Percentiles rank a stretch among this genome's conserved stretches.
Evolutionary conservation across 1,140 invertebrate genomes (phyloP).

Genomic region (Drosophila kurseongensis): DNA sequence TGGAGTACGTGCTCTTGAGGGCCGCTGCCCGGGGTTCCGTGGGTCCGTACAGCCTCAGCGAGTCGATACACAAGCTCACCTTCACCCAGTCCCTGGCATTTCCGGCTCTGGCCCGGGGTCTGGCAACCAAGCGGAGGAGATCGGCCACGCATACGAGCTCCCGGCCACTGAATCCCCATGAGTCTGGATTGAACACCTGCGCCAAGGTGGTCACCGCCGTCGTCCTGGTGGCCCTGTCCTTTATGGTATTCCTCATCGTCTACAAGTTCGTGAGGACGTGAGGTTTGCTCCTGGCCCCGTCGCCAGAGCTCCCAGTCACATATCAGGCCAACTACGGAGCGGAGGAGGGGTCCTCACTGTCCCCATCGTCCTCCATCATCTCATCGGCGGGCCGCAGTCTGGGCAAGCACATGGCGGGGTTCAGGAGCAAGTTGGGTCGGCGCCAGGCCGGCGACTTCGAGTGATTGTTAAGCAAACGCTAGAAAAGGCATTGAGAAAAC

Average conservation of each 20-base stretch:
- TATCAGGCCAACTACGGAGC: conserved; percentile 74
- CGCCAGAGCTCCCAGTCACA: conserved; percentile 79
- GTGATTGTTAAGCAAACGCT: conserved; percentile 42
- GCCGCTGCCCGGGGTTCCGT: conserved; percentile 89
- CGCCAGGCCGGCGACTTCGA: conserved; percentile 66
- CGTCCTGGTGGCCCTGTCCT: conserved; percentile 89
- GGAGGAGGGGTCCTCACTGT: conserved; percentile 33
- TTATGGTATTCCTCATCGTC: conserved; percentile 90
- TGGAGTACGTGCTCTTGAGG: conserved; percentile 89
- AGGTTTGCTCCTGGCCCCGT: conserved; percentile 90
- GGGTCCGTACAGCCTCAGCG: conserved; percentile 89
- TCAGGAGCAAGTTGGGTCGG: conserved; percentile 79
- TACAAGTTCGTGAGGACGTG: conserved; percentile 91
- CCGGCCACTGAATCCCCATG: conserved; percentile 86
- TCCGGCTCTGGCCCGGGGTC: conserved; percentile 89
- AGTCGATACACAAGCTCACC: conserved; percentile 90
- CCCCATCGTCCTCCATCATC: conserved; percentile 33
- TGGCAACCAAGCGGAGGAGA: conserved; percentile 88
- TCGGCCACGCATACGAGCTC: conserved; percentile 85
- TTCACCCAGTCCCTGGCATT: conserved; percentile 91
- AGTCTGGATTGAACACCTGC: conserved; percentile 89
- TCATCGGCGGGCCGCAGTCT: conserved; percentile 68
- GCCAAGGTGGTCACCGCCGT: conserved; percentile 90
- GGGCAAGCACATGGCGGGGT: conserved; percentile 83
- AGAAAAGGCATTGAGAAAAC: conserved; percentile 24